Base-by-base conservation (phyloP, 2,888 invertebrate species). In the Melipona bicolor region DNA sequence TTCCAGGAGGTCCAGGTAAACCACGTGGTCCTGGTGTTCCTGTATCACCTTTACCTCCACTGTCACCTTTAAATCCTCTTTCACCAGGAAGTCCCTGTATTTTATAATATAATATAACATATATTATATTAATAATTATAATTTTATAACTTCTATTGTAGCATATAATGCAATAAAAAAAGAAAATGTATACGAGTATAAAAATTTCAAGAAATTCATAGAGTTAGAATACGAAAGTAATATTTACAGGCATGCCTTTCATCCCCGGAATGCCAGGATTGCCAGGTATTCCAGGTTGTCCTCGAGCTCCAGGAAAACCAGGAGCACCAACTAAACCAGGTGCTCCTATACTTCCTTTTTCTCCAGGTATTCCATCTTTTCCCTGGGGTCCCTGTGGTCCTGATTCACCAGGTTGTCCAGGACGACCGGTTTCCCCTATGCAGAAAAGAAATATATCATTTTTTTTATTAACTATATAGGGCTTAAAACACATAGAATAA, bases 261-360 rank as follows among this genome's bases (percentile, higher is more conserved):
- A 96, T 94, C 32, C 98, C 98, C 54, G 96, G 95, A 83, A 96
- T 95, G 9, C 98, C 98, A 4, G 97, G 95, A 92, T 96, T 97
- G 50, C 98, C 98, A 62, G 96, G 94, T 67, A 96, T 92, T 50
- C 98, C 98, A 3, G 97, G 97, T 4, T 96, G 96, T 19, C 98
- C 98, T 90, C 97, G 95, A 3, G 97, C 96, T 32, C 98, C 98
- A 0, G 97, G 97, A 93, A 98, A 98, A 5, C 98, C 98, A 91
- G 97, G 97, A 3, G 97, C 96, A 0, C 98, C 98, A 6, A 96
- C 94, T 2, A 96, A 93, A n/a, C 98, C 98, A 19, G 96, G 94
- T 77, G 96, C 95, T 24, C 98, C 98, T 65, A 96, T 95, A 59
- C 96, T 96, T 49, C 98, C 98, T 91, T 98, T 98, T 89, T 98